Evolutionary conservation across 2,888 invertebrate species (phyloP).

Genomic region (Lacanobia wlatinum): DNA sequence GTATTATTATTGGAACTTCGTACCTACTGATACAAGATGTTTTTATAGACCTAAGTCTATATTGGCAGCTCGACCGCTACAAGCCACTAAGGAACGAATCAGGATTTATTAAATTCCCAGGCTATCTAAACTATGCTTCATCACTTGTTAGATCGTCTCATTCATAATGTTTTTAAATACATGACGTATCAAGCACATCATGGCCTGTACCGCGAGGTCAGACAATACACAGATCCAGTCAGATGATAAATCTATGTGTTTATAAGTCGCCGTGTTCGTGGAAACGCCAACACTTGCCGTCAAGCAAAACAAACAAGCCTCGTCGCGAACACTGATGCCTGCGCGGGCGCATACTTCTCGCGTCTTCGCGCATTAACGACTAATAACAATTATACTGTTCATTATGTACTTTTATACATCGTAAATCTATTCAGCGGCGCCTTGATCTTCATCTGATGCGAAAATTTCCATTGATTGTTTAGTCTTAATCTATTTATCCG

Average conservation of each 20-base stretch:
- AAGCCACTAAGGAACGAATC: slow-evolving; percentile 11
- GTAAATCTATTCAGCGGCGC: slow-evolving; percentile 59
- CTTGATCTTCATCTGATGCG: slow-evolving; percentile 51
- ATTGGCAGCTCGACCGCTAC: background rate
- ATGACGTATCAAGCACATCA: slow-evolving; percentile 30
- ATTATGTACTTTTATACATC: slow-evolving; percentile 63
- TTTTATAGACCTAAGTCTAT: background rate
- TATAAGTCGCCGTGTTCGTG: slow-evolving; percentile 61
- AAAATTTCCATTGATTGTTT: slow-evolving; percentile 49
- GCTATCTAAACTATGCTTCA: slow-evolving; percentile 2
- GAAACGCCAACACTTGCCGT: slow-evolving; percentile 63
- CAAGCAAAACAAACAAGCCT: slow-evolving; percentile 62
- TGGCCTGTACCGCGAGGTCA: slow-evolving; percentile 45
- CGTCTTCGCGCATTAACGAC: slow-evolving; percentile 62
- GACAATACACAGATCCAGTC: slow-evolving; percentile 51
- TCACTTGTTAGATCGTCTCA: slow-evolving; percentile 28
- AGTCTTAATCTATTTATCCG: slow-evolving; percentile 41
- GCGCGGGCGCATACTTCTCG: slow-evolving; percentile 55
- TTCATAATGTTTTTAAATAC: slow-evolving; percentile 37
- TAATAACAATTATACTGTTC: slow-evolving; percentile 65
- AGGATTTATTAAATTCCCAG: slow-evolving; percentile 23
- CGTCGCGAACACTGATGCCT: slow-evolving; percentile 31
- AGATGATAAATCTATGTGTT: slow-evolving; percentile 63
- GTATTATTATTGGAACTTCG: background rate
- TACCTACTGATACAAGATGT: background rate